Base-by-base conservation (phyloP, 2,888 invertebrate genomes). In the Pegoplata infirma region DNA sequence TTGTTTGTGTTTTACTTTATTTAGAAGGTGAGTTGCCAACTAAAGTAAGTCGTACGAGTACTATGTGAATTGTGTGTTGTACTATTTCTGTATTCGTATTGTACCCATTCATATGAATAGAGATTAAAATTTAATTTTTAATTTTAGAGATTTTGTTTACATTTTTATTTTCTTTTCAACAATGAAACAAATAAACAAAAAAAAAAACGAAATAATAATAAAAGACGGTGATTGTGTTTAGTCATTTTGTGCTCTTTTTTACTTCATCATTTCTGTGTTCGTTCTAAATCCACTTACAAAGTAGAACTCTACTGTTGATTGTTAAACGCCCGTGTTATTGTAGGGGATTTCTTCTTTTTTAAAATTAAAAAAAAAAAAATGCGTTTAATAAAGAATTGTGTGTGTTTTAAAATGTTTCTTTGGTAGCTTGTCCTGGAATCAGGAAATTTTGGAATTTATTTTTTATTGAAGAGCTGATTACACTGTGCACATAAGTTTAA, bases 71-170 rank as follows among this genome's bases (percentile, higher is more conserved):
- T 46, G 32, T 46, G 53, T 28, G 40, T 44, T 55, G 40, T 53
- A 36, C 36, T n/a, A 32, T 17, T n/a, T n/a, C n/a, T 72, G 21
- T 64, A 25, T 51, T 51, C 53, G 63, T 55, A 49, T 73, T 51
- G 49, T 58, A 74, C 64, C n/a, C 66, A 79, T 74, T 78, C 74
- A 56, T 74, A 63, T 74, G 82, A 80, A 81, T 82, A 80, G 81
- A 85, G 85, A 87, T 87, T 86, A 87, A 87, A 87, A 84, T 87
- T 87, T 86, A 87, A 87, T 87, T 87, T 87, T 87, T 86, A 87
- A 87, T 87, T 87, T 87, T 83, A 86, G 82, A 84, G 82, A 83
- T 84, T 85, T 85, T 85, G 86, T 86, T 85, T 82, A 32, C 85
- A 83, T 84, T 85, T n/a, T 86, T 84, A 73, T 69, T 80, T 82